Percentiles rank a stretch among this genome's conserved stretches.
phyloP scores from a whole-genome alignment of 2,113 vertebrate species.

The Henicopernis longicauda region DNA sequence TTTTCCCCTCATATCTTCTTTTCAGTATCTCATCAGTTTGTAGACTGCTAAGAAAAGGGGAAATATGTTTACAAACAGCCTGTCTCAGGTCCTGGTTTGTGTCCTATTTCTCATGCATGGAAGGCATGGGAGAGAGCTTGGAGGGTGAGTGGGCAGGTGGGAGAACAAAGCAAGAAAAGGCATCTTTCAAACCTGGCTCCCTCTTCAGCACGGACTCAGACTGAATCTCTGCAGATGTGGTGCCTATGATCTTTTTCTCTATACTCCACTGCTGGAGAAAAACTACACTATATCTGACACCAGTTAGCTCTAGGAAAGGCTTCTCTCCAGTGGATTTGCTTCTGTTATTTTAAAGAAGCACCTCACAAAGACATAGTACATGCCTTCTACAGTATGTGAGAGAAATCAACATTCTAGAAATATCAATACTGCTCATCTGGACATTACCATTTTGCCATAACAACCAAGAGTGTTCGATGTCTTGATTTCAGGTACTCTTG shows the following conservation, averaged over 20 bases:
- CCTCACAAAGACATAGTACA: not conserved
- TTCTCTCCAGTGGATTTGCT: not conserved
- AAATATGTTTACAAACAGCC: not conserved
- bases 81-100: not conserved
- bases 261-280: not conserved
- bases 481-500: not conserved
- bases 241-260: not conserved
- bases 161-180: not conserved
- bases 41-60: not conserved
- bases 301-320: not conserved
- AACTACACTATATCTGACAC: not conserved
- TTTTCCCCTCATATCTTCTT: not conserved
- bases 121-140: not conserved
- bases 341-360: not conserved
- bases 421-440: not conserved
- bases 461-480: not conserved
- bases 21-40: not conserved
- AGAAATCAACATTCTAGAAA: not conserved
- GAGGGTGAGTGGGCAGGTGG: too few species aligned
- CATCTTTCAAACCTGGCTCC: not conserved
- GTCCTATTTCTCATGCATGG: not conserved
- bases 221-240: fast-evolving
- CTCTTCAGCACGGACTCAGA: not conserved
- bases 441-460: not conserved
- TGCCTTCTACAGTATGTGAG: fast-evolving